These are phyloP conservation scores for Meloidogyne exigua DNA, from an alignment of 1,140 invertebrate species.

Conservation along the genomic window DNA sequence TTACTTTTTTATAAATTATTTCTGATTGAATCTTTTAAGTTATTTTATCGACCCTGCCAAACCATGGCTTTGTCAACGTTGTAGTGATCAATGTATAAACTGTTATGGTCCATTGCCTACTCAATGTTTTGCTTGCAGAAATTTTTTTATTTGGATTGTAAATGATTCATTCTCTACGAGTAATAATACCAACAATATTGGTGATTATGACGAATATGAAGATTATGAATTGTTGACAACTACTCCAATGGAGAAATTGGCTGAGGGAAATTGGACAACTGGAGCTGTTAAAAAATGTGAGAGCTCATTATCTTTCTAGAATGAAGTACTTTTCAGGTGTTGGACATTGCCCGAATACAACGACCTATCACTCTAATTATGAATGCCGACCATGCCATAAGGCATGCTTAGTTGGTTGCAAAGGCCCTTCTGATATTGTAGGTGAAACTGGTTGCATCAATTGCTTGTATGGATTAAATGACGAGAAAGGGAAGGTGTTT, in stretches of 20 bases:
- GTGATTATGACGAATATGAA: not conserved
- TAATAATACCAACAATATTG: not conserved
- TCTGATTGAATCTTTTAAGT: conserved; percentile 10
- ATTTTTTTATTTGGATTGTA: not conserved
- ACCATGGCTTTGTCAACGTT: conserved; percentile 11
- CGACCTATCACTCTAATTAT: conserved; percentile 28
- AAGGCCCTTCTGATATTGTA: conserved; percentile 30
- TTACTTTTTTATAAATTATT: conserved; percentile 14
- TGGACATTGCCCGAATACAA: conserved; percentile 30
- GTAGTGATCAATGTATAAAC: conserved; percentile 31
- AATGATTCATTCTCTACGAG: not conserved
- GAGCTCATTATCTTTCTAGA: not conserved
- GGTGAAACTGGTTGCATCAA: conserved; percentile 43
- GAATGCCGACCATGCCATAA: conserved; percentile 29
- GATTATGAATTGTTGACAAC: not conserved
- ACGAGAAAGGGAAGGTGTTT: conserved; percentile 12
- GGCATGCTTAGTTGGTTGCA: conserved; percentile 38
- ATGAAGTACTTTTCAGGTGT: not conserved
- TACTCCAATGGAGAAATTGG: not conserved
- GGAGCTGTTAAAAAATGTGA: not conserved
- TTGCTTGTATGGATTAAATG: conserved; percentile 38
- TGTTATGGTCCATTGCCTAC: conserved; percentile 33
- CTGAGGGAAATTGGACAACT: not conserved
- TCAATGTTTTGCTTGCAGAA: conserved; percentile 20
- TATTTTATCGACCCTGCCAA: conserved; percentile 15